phyloP scores from a whole-genome alignment of 2,113 vertebrate species.

The Catharus bicknelli region DNA sequence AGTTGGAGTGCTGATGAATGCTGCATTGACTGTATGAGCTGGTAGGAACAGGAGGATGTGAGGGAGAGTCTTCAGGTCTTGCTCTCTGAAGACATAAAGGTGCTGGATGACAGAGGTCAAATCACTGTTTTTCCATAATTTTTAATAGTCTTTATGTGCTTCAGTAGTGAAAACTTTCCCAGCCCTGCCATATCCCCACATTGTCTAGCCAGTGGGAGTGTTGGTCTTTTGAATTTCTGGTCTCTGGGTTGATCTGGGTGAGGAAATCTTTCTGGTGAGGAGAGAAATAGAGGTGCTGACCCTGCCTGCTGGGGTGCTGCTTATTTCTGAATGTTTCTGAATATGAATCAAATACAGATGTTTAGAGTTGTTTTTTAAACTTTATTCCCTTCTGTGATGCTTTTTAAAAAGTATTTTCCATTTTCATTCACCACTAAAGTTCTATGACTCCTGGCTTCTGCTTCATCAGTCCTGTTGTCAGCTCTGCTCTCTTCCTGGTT shows the following conservation, averaged over 20 bases:
- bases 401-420: background rate
- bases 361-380: background rate
- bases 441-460: background rate
- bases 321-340: background rate
- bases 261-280: background rate
- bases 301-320: background rate
- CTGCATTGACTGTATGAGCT: background rate
- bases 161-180: background rate
- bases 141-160: background rate
- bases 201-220: background rate
- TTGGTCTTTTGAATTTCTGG: background rate
- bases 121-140: background rate
- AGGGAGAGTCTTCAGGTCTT: background rate
- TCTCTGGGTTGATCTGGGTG: background rate
- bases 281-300: background rate
- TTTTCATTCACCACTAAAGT: background rate
- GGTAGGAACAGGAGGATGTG: background rate
- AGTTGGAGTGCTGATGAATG: background rate
- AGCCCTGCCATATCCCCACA: background rate
- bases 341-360: background rate
- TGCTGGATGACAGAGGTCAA: background rate
- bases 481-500: background rate
- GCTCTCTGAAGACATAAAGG: background rate
- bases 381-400: background rate
- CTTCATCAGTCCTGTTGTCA: background rate